Evolutionary conservation across 2,888 invertebrate genomes (phyloP), one percentile per base, ranked within the genome.

Genomic region (Apamea sordens): DNA sequence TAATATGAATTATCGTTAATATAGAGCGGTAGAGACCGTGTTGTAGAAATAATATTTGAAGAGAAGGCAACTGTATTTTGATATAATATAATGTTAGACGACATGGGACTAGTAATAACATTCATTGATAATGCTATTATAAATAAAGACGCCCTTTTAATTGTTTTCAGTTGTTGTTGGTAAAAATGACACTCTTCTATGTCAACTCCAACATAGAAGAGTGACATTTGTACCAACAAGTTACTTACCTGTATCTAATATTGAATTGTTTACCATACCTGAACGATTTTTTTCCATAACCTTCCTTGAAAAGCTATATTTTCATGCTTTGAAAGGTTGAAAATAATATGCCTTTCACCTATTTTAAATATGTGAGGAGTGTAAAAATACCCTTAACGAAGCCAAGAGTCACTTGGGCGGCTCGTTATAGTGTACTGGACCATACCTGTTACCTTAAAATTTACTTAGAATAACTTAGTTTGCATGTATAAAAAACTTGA

Each of bases 1-100:
- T 83, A 65, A 63, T 87, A 87, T 86, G 67, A 80, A 75, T 73
- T 78, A 78, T 77, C n/a, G 61, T 76, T 36, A 44, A 50, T 67
- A 10, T 4, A 50, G 41, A 18, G 47, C 61, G 61, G 32, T 56
- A 65, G 11, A n/a, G 18, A 73, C 13, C 10, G 13, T 73, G 13
- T 21, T n/a, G n/a, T 47, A 73, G 70, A 59, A 64, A 69, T 74
- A 68, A 61, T 82, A 61, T 74, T 74, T 53, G 18, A 44, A 61
- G 24, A 68, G n/a, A 50, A 13, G 21, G 36, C 24, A 59, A 71
- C 3, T 75, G 18, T 41, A 3, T 76, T 32, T 80, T 11, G 2
- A 6, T 28, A 5, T 8, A n/a, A 10, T 18, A 50, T 36, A 50
- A 15, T 67, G 11, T 53, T 61, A 21, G 50, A 44, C 28, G 4